Conservation (phyloP, 1,140 invertebrate genomes). For the Meteorus sp. region DNA sequence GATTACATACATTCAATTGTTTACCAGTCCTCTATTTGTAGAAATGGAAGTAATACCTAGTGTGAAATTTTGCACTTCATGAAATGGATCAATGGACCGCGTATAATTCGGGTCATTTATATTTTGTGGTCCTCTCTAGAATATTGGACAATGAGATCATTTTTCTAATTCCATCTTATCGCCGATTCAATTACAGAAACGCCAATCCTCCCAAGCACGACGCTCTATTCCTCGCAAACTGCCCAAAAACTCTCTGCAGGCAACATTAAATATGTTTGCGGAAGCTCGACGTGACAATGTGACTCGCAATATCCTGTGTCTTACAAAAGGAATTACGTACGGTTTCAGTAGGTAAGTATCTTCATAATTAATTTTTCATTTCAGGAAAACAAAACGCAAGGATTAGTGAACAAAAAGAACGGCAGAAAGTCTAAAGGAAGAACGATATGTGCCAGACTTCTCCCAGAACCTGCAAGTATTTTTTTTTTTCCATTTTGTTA, state of each 20-base stretch:
- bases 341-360: too few species aligned
- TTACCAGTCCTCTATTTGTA: too few species aligned
- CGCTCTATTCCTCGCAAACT: not conserved
- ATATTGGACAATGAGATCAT: too few species aligned
- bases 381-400: constrained; percentile 29
- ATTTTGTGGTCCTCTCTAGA: too few species aligned
- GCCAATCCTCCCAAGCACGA: not conserved
- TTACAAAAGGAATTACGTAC: too few species aligned
- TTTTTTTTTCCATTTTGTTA: not conserved
- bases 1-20: too few species aligned
- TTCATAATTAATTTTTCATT: not conserved
- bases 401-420: constrained; percentile 17
- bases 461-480: constrained; percentile 23
- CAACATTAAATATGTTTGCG: constrained; percentile 8
- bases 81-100: too few species aligned
- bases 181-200: not conserved
- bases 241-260: not conserved
- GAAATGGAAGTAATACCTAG: too few species aligned
- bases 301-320: constrained; percentile 2
- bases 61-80: too few species aligned
- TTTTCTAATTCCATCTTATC: not conserved
- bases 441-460: constrained; percentile 27
- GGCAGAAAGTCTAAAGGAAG: constrained; percentile 14
- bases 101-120: too few species aligned
- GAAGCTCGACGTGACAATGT: constrained; percentile 1